Base-by-base conservation (phyloP, 2,113 vertebrate genomes). In the Poeciliopsis occidentalis region DNA sequence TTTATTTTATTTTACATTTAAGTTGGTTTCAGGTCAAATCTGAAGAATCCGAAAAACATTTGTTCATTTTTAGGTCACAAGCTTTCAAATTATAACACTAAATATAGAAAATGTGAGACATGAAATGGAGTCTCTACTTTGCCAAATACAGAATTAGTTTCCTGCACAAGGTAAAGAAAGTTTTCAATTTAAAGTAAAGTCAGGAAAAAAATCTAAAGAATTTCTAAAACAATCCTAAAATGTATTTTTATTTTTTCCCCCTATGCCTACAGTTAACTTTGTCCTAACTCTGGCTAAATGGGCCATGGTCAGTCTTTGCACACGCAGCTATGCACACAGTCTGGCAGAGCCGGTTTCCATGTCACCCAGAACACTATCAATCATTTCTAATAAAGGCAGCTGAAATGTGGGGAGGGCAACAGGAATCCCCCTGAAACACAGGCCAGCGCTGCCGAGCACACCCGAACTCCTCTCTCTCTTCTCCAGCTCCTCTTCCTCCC, bases 361-460 rank as follows among this genome's bases (percentile, higher is more conserved):
- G 75, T 69, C 71, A 78, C 80, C 69, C 67, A 78, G 76, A 80
- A 78, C 63, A 77, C 83, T 63, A 92, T 88, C 74, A 83, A 78
- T 90, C 83, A 87, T 31, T 76, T 84, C 41, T 87, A 90, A 88
- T 84, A 82, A 81, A 70, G 78, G 79, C 67, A 75, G 79, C 69
- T 83, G 83, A 80, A 78, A 80, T 85, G 83, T 81, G 80, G 64
- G 67, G 60, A 64, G 79, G 51, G 47, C 76, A 60, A 72, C 63
- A 86, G 90, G 86, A 92, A 93, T 91, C 92, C 84, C 88, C 89
- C 85, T 44, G 69, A 90, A 92, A 92, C 30, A 51, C 39, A 63
- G 68, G 29, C 39, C 75, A 66, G 75, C 4, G 7, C 77, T 76
- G 80, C 83, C 79, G 68, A 66, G 79, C 79, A 57, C 75, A 67